Evolutionary conservation across 1,140 invertebrate species (phyloP).

Genomic region (Dufourea novaeangliae): DNA sequence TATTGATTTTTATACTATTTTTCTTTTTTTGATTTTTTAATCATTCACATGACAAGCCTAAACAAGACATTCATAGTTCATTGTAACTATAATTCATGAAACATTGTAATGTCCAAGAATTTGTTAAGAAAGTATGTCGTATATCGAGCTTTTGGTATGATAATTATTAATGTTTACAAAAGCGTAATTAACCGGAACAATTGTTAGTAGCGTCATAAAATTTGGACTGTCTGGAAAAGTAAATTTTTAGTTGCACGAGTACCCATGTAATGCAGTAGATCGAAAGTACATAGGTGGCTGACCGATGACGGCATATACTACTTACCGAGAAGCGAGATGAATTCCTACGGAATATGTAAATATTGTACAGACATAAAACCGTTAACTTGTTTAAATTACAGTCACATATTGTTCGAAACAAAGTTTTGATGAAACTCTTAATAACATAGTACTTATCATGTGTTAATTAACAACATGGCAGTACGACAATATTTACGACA

Average conservation of each 20-base stretch:
- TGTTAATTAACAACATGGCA: no score
- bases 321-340: neutral
- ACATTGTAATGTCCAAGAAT: neutral
- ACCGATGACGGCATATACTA: neutral
- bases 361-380: neutral
- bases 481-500: no score
- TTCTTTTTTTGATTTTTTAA: no score
- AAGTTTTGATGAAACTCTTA: neutral
- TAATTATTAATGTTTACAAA: neutral
- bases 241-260: neutral
- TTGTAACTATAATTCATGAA: no score
- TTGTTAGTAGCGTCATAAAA: neutral
- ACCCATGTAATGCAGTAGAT: neutral
- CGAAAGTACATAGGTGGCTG: neutral
- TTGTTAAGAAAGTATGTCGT: neutral
- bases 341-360: neutral
- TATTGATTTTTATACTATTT: no score
- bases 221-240: neutral
- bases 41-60: neutral
- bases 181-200: neutral
- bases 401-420: neutral
- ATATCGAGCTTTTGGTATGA: neutral
- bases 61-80: no score
- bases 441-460: no score
- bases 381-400: neutral